Conservation (phyloP, 2,888 invertebrate genomes). For the Agapostemon virescens region DNA sequence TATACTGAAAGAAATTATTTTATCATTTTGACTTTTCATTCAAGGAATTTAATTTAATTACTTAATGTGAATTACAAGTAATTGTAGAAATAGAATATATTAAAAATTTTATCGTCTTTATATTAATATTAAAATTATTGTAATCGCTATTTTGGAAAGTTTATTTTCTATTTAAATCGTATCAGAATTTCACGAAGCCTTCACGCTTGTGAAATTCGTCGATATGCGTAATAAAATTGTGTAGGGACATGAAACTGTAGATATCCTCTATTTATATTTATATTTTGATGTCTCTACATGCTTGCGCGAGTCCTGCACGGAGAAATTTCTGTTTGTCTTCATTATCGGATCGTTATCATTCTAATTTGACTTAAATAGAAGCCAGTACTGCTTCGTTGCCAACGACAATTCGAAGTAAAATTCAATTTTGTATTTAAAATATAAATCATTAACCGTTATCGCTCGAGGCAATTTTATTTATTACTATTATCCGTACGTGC, state of each 20-base stretch:
- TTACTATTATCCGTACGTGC: too few relatives aligned
- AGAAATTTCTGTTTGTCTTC: slow-evolving; percentile 11
- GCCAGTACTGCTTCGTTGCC: not conserved
- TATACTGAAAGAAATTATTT: too few relatives aligned
- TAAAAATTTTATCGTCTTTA: not conserved
- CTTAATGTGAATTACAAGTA: too few relatives aligned
- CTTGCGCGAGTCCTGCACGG: not conserved
- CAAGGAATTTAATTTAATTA: too few relatives aligned
- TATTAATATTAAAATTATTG: not conserved
- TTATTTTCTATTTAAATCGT: not conserved
- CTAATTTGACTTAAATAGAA: not conserved
- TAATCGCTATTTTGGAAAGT: not conserved
- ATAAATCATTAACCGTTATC: not conserved
- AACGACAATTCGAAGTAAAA: not conserved
- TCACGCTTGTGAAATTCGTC: not conserved
- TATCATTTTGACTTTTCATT: too few relatives aligned
- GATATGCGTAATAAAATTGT: not conserved
- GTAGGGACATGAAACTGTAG: not conserved
- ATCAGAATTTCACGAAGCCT: not conserved
- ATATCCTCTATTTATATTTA: slow-evolving; percentile 23
- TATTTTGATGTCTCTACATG: too few relatives aligned
- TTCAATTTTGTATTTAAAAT: not conserved
- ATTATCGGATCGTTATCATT: not conserved
- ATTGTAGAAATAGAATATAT: not conserved
- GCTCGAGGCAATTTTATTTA: too few relatives aligned